Evolutionary conservation across 2,888 invertebrate genomes (phyloP), one percentile per base, ranked within the genome.

Genomic region (Brachyptera risi): DNA sequence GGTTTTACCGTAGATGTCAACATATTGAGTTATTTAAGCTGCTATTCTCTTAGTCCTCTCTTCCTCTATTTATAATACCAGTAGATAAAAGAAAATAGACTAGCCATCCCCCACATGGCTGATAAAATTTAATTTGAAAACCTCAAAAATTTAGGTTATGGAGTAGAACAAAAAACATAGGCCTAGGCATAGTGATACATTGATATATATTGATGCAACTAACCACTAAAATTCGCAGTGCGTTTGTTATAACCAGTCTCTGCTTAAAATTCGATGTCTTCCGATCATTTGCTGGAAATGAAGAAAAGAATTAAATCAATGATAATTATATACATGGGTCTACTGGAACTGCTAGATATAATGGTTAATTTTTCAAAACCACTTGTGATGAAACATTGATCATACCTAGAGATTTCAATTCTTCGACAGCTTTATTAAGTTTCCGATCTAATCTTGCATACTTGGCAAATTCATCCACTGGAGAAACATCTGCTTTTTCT

Each of bases 401-500:
- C 19, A 3, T 47, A 58, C 49, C 47, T 27, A 49, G 15, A 5
- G 27, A 3, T 21, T 49, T 58, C 15, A 58, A 21, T 17, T 49
- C 49, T 47, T 58, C 58, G 11, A 19, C 19, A 1, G 49, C 26
- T 17, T 58, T 58, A n/a, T 49, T 58, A n/a, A 58, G 49, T 31
- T 35, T 31, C 35, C 58, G 24, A 19, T 58, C 49, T 15, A 23
- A 24, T 23, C 58, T 23, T 11, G 58, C 58, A 49, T 58, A 58
- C 11, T 35, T 17, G 2, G 58, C 49, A 58, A 58, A 58, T n/a
- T 44, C 31, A 49, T 58, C 58, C 7, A 58, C 21, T n/a, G 49
- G 23, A 31, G 58, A 58, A 35, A 58, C 31, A 13, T 17, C 49
- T 17, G 23, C 2, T 19, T 37, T 31, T 37, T 54, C 54, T 19